A percentile compares a stretch with the other conserved stretches of the same genome.
phyloP scores from a whole-genome alignment of 2,888 invertebrate species.

The Deroplatys truncata region DNA sequence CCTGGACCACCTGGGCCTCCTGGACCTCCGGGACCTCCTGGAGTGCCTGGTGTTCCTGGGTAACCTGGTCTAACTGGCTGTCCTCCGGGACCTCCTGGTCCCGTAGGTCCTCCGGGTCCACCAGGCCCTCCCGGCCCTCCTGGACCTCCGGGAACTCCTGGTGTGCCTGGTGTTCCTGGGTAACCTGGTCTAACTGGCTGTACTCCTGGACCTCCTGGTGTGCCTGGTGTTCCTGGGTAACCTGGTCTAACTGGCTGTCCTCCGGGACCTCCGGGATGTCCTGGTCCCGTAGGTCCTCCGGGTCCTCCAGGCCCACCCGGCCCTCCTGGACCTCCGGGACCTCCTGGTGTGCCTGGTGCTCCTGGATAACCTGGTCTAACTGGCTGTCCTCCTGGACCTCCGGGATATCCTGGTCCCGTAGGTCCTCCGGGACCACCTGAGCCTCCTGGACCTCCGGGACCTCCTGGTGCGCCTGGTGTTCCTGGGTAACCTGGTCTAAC shows the following conservation, averaged over 20 bases:
- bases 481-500: conserved; percentile 41
- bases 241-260: conserved; percentile 37
- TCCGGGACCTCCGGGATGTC: conserved; percentile 20
- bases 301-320: conserved; percentile 32
- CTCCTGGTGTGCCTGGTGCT: conserved; percentile 35
- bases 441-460: conserved; percentile 28
- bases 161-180: conserved; percentile 31
- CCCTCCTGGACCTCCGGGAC: conserved; percentile 29
- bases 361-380: conserved; percentile 31
- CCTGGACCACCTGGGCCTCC: conserved; percentile 35
- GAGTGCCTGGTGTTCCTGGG: conserved; percentile 23
- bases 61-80: conserved; percentile 34
- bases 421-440: conserved; percentile 29
- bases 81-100: conserved; percentile 24
- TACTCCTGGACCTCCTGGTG: conserved; percentile 32
- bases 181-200: conserved; percentile 33
- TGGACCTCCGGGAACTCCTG: conserved; percentile 23
- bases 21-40: conserved; percentile 38
- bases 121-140: conserved; percentile 35
- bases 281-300: conserved; percentile 37
- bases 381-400: conserved; percentile 16
- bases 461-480: conserved; percentile 29
- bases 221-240: conserved; percentile 17
- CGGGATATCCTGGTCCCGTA: conserved; percentile 12
- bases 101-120: conserved; percentile 35